These are phyloP conservation scores for Tipula vernalis DNA, from an alignment of 2,888 invertebrate species.

Conservation along the genomic window DNA sequence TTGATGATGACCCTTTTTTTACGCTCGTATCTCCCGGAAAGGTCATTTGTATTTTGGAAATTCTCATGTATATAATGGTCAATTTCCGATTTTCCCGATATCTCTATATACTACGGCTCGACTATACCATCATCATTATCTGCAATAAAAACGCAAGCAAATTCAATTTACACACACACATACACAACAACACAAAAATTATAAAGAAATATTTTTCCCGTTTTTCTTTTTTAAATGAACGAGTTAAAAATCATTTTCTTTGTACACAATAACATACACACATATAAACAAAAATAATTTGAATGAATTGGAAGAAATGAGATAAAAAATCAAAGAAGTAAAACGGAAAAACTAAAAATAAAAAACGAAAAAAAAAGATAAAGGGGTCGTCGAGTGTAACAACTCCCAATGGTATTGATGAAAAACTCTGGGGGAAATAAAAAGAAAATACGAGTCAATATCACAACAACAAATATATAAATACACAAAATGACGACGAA, in stretches of 20 bases:
- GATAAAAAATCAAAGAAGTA: constrained; percentile 5
- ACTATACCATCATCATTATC: not conserved
- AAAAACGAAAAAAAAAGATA: constrained; percentile 4
- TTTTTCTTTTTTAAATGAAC: not conserved
- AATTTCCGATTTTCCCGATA: not conserved
- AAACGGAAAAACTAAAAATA: not conserved
- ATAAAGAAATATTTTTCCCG: not conserved
- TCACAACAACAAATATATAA: not conserved
- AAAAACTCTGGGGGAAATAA: constrained; percentile 12
- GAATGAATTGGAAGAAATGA: not conserved
- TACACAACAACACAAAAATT: not conserved
- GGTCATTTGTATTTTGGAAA: not conserved
- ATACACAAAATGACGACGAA: constrained; percentile 6
- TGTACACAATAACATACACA: not conserved
- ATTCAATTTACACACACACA: not conserved
- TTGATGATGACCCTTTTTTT: not conserved
- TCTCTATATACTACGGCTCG: not conserved
- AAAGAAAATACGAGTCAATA: constrained; percentile 11
- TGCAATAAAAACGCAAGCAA: not conserved
- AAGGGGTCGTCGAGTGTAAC: constrained; percentile 11
- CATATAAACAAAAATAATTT: not conserved
- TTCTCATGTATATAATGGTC: not conserved
- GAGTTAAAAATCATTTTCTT: not conserved
- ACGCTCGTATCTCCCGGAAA: not conserved
- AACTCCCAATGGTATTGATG: constrained; percentile 12